Conservation (phyloP, 1,140 invertebrate species). For the Eriocheir sinensis region DNA sequence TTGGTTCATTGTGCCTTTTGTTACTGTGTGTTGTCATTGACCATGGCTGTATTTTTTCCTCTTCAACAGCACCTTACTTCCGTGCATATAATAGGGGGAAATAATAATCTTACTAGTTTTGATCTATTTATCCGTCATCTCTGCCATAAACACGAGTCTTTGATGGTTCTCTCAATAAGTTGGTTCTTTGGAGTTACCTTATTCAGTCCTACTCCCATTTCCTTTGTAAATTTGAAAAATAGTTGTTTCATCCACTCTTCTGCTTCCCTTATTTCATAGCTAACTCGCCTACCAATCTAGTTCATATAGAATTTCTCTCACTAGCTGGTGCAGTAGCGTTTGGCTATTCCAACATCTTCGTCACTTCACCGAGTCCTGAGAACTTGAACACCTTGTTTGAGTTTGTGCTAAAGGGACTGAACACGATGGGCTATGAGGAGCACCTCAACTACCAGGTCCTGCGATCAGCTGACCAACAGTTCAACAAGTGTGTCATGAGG, state of each 20-base stretch:
- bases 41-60: background rate
- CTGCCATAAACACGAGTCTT: background rate
- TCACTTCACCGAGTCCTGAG: constrained; percentile 98
- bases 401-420: constrained; percentile 98
- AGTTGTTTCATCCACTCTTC: no score
- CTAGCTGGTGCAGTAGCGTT: constrained; percentile 89
- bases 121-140: background rate
- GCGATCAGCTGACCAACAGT: constrained; percentile 97
- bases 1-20: constrained; percentile 83
- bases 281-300: no score
- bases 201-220: background rate
- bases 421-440: constrained; percentile 97
- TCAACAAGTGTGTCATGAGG: constrained; percentile 97
- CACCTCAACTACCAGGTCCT: constrained; percentile 97
- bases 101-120: background rate
- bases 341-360: constrained; percentile 98
- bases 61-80: no score
- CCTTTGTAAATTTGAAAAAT: background rate
- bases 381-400: constrained; percentile 99
- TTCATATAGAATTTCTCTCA: background rate
- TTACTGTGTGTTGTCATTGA: background rate
- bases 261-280: no score
- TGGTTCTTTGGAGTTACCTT: background rate
- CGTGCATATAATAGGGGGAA: no score
- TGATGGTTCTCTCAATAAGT: background rate